Evolutionary conservation across 2,888 invertebrate genomes (phyloP), one percentile per base, ranked within the genome.

Genomic region (Molanna angustata): DNA sequence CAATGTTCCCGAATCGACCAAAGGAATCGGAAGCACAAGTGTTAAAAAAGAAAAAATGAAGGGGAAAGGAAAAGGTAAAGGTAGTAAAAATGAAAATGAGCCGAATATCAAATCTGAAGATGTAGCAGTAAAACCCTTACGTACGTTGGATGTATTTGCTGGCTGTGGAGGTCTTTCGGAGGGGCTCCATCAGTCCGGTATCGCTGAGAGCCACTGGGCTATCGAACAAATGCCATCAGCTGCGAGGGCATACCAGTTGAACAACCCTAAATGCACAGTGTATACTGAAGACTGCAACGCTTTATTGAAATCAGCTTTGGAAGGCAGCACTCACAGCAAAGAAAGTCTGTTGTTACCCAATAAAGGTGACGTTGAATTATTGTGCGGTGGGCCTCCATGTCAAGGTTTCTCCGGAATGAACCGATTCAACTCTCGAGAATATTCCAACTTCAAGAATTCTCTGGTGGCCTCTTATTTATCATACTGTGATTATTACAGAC

Each of bases 351-450:
- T 72, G 7, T 70, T 91, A 35, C 92, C 92, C 0, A 71, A 76
- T 66, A 86, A 83, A 64, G 90, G 90, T 0, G 88, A 91, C 55
- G 90, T 93, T 1, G 90, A 93, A 63, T 69, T 93, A 53, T 69
- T 93, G 21, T 88, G 90, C 64, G 93, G 92, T 7, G 92, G 92
- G 1, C 92, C 92, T 1, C 92, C 92, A 0, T 93, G 92, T 66
- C 92, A 93, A 69, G 92, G 92, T 2, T 93, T 92, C 71, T 90
- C 89, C 40, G 90, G 90, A 31, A 91, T 92, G 90, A 93, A 93
- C 69, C 74, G 91, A 46, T 93, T 92, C 69, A 91, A 89, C 69
- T 85, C 85, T 0, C 75, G 90, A 22, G 88, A 91, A 61, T 91
- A 91, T 68, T 90, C 91, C 1, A 78, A 84, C 60, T 91, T 92